Base-by-base conservation (phyloP, 2,113 vertebrate genomes). In the Gallinago paraguaiae region DNA sequence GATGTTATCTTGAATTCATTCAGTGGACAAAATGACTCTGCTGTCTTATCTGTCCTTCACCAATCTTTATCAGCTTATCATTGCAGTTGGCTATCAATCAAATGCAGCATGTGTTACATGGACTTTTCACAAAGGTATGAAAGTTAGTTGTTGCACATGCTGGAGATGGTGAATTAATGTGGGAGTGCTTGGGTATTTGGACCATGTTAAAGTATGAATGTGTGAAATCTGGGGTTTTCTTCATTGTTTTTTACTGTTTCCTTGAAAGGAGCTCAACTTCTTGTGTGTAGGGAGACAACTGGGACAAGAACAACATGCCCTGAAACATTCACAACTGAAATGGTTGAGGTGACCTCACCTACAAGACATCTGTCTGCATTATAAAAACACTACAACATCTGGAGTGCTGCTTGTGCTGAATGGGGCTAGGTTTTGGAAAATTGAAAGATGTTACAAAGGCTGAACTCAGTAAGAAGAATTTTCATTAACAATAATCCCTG, bases 401-500 rank as follows among this genome's bases (percentile, higher is more conserved):
- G 82, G 85, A 70, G 82, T 10, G 20, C 27, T 83, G 60, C 27
- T 57, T 96, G 86, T 81, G 41, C 46, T 94, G 85, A 14, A 74
- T 61, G 20, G 48, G 54, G 41, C 31, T 85, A 50, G 51, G n/a
- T 88, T 76, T 1, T 51, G 30, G 51, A 86, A 81, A 86, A 93
- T 4, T 51, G 56, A 83, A 95, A 64, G 53, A 80, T 11, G 14
- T 74, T 74, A 64, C 0, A 5, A 59, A 88, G 39, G 56, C 71
- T 94, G 71, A 95, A 81, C 71, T 92, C 60, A 57, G 14, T 70
- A 81, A 77, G 63, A 86, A 79, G 75, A 77, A 88, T 90, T 94
- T 96, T 94, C 68, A 92, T 93, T 86, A 86, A 75, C 9, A 63
- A 2, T 88, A 94, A 83, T 93, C 67, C 87, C 63, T 86, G 56